phyloP scores from a whole-genome alignment of 2,113 vertebrate genomes.

The Gila orcuttii region DNA sequence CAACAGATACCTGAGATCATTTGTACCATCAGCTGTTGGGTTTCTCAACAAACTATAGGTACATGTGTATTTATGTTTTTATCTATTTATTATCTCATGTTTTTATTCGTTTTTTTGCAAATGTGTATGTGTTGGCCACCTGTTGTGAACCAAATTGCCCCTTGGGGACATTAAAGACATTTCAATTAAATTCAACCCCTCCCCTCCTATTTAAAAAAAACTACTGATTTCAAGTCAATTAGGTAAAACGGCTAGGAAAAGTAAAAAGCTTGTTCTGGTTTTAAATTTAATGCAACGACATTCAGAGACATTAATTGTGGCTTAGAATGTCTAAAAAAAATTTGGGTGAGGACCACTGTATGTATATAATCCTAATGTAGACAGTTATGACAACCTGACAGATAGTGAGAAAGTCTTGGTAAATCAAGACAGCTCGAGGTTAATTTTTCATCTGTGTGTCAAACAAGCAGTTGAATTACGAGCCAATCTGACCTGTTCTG shows the following conservation, averaged over 20 bases:
- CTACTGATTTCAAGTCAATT: not conserved
- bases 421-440: constrained; percentile 15
- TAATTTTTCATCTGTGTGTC: constrained; percentile 21
- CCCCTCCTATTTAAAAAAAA: not conserved
- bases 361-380: not conserved
- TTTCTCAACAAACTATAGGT: too few species aligned
- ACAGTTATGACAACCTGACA: not conserved
- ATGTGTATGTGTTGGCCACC: too few species aligned
- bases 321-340: not conserved
- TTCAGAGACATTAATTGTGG: not conserved
- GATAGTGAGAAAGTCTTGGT: not conserved
- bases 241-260: not conserved
- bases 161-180: too few species aligned
- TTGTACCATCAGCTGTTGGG: too few species aligned
- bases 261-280: not conserved
- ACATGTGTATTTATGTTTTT: too few species aligned
- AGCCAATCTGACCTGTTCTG: constrained; percentile 67
- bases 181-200: too few species aligned
- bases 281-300: not conserved
- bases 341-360: not conserved
- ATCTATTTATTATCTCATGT: too few species aligned
- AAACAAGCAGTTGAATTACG: constrained; percentile 22
- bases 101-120: too few species aligned
- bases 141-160: too few species aligned
- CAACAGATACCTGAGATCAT: too few species aligned